phyloP scores from a whole-genome alignment of 2,888 invertebrate genomes.

The Drosophila heteroneura region DNA sequence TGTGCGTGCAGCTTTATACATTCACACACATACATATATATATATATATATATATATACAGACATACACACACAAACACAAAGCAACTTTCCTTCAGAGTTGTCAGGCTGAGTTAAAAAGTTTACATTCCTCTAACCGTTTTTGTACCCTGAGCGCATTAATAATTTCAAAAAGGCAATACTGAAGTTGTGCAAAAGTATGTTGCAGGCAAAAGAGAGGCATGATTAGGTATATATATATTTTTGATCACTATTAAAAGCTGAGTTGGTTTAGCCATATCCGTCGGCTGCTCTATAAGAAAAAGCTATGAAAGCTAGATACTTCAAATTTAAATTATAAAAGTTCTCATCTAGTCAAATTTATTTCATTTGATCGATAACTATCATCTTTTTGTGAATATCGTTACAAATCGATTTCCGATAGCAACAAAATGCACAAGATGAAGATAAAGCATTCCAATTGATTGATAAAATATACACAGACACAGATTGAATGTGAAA shows the following conservation, averaged over 20 bases:
- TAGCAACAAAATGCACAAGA: too few relatives aligned
- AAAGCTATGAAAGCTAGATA: neutral
- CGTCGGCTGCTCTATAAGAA: neutral
- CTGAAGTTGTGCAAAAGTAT: neutral
- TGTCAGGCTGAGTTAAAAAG: slow-evolving; percentile 30
- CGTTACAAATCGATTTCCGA: too few relatives aligned
- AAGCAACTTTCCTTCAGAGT: slow-evolving; percentile 36
- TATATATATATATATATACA: neutral
- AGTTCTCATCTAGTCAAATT: too few relatives aligned
- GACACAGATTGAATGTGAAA: neutral
- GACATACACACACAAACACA: neutral
- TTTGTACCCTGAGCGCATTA: neutral
- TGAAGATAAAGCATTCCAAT: neutral
- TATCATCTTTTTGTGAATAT: too few relatives aligned
- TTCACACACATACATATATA: slow-evolving; percentile 6
- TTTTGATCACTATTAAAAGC: neutral
- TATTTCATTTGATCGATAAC: too few relatives aligned
- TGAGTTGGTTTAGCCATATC: neutral
- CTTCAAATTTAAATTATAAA: neutral
- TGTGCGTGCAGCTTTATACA: slow-evolving; percentile 32
- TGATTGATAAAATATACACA: too few relatives aligned
- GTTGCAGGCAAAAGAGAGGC: neutral
- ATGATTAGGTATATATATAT: neutral
- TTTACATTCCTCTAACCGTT: slow-evolving; percentile 7
- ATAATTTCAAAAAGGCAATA: neutral